Conservation (phyloP, 2,797 vertebrate species). For the Naso thynnoides region DNA sequence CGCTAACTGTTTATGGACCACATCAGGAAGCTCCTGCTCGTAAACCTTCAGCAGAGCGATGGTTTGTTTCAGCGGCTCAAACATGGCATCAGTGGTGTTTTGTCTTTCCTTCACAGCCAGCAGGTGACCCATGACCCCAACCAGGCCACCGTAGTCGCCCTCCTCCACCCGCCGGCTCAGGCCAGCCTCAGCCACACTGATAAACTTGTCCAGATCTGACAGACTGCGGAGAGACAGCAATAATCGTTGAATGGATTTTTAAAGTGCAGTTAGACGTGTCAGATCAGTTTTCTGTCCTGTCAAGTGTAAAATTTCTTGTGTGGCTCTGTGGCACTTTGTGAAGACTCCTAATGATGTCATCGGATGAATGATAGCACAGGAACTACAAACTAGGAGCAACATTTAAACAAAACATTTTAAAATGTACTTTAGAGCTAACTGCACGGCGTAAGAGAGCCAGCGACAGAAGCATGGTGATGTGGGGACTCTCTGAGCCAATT, state of each 20-base stretch:
- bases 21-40: conserved; percentile 90
- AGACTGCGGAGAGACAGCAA: conserved; percentile 82
- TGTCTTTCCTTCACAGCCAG: conserved; percentile 92
- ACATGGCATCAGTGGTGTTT: conserved; percentile 89
- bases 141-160: conserved; percentile 88
- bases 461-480: too few species aligned
- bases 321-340: too few species aligned
- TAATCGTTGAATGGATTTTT: background rate
- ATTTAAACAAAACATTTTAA: too few species aligned
- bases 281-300: background rate
- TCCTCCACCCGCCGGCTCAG: conserved; percentile 86
- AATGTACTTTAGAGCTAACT: too few species aligned
- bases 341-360: background rate
- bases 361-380: background rate
- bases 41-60: conserved; percentile 91
- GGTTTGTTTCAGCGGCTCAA: conserved; percentile 93
- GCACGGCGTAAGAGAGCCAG: too few species aligned
- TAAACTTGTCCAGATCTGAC: conserved; percentile 90
- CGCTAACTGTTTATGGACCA: conserved; percentile 91
- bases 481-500: too few species aligned
- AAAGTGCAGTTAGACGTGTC: background rate
- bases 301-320: background rate
- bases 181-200: conserved; percentile 80
- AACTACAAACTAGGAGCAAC: too few species aligned
- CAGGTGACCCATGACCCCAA: conserved; percentile 91